Evolutionary conservation across 2,797 vertebrate species (phyloP).

Genomic region (Xenentodon cancila): DNA sequence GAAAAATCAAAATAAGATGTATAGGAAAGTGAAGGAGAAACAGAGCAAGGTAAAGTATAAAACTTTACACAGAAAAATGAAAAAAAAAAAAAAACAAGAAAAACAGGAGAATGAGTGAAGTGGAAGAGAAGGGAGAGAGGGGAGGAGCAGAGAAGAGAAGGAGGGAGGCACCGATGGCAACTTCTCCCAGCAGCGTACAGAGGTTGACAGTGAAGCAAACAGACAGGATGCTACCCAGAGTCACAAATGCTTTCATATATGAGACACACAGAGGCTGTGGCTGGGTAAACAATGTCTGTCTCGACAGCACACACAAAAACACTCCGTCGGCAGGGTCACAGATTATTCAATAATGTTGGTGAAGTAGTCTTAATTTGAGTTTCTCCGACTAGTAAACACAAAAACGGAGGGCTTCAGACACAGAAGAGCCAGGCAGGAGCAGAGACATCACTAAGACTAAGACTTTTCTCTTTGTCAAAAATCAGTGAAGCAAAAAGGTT

Average conservation of each 20-base stretch:
- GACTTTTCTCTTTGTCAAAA: slow-evolving; percentile 2
- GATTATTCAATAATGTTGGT: slow-evolving; percentile 36
- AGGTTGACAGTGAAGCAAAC: slow-evolving; percentile 73
- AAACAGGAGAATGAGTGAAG: slow-evolving; percentile 4
- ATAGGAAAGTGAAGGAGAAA: background rate
- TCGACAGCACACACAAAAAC: slow-evolving; percentile 29
- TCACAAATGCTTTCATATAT: slow-evolving; percentile 65
- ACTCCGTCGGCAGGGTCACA: slow-evolving; percentile 52
- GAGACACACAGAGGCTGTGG: slow-evolving; percentile 53
- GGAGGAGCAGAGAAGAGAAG: slow-evolving; percentile 15
- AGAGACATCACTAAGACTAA: background rate
- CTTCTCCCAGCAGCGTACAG: slow-evolving; percentile 49
- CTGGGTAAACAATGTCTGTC: slow-evolving; percentile 39
- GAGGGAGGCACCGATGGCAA: slow-evolving; percentile 46
- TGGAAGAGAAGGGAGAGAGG: slow-evolving; percentile 13
- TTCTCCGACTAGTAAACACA: slow-evolving; percentile 1
- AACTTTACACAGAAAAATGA: background rate
- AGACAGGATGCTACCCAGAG: slow-evolving; percentile 77
- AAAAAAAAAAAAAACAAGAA: background rate
- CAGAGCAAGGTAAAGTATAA: background rate
- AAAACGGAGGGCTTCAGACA: background rate
- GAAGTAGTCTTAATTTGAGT: slow-evolving; percentile 9
- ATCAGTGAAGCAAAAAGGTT: slow-evolving; percentile 8
- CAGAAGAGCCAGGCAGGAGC: background rate
- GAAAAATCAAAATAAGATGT: background rate